Evolutionary conservation across 2,113 vertebrate genomes (phyloP).

Genomic region (Tursiops truncatus): DNA sequence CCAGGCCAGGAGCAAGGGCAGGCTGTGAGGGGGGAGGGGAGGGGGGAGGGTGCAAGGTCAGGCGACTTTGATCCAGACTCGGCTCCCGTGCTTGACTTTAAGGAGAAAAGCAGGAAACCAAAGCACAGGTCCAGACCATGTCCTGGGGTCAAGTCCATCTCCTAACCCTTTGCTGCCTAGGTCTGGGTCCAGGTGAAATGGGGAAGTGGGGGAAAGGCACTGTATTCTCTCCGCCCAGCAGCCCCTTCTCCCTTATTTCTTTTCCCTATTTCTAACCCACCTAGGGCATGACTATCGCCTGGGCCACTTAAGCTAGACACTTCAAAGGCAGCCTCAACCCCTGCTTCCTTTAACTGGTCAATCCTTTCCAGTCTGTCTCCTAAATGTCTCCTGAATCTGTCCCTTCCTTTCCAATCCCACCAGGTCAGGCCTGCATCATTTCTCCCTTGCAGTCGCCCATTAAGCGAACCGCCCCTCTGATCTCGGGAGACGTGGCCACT

Average conservation of each 20-base stretch:
- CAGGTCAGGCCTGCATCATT: not conserved
- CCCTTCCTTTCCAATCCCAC: not conserved
- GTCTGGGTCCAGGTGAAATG: not conserved
- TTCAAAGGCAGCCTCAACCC: not conserved
- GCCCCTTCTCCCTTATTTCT: not conserved
- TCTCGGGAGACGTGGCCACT: not conserved
- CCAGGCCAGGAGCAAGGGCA: not conserved
- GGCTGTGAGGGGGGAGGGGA: not conserved
- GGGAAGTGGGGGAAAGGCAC: not conserved
- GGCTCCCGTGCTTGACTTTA: not conserved
- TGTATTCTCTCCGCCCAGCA: not conserved
- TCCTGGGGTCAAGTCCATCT: not conserved
- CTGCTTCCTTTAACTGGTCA: not conserved
- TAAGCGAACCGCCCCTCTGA: not conserved
- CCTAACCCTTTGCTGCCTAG: not conserved
- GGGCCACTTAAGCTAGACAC: not conserved
- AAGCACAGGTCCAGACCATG: not conserved
- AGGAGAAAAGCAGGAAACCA: not conserved
- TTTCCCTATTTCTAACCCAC: not conserved
- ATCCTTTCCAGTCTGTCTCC: not conserved
- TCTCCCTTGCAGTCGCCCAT: not conserved
- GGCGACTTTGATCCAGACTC: not conserved
- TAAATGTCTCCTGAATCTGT: not conserved
- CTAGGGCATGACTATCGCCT: not conserved
- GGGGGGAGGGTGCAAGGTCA: not conserved